These are phyloP conservation scores for Bombus superbus DNA, from an alignment of 1,140 invertebrate species.

Conservation along the genomic window DNA sequence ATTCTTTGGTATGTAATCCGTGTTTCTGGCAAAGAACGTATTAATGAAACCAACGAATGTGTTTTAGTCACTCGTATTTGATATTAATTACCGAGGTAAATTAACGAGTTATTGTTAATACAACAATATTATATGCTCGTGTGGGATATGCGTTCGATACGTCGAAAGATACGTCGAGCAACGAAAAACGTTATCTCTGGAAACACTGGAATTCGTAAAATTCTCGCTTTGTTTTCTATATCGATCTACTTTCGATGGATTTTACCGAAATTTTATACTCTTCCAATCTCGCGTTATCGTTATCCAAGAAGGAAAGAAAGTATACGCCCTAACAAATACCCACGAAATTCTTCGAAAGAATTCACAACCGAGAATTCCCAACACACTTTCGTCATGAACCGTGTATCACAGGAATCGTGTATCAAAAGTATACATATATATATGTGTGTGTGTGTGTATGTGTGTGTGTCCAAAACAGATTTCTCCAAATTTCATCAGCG, in stretches of 20 bases:
- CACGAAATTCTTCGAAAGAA: neutral
- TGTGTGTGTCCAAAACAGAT: neutral
- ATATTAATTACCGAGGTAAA: neutral
- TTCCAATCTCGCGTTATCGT: neutral
- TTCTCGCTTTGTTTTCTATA: too few relatives aligned
- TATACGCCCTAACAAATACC: too few relatives aligned
- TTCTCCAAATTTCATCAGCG: neutral
- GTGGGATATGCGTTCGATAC: too few relatives aligned
- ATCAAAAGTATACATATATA: neutral
- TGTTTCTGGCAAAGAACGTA: neutral
- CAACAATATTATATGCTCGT: too few relatives aligned
- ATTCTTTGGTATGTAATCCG: neutral
- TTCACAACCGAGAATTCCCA: neutral
- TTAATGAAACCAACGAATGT: too few relatives aligned
- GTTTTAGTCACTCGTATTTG: neutral
- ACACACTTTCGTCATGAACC: neutral
- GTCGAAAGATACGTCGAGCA: too few relatives aligned
- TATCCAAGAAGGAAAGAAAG: neutral
- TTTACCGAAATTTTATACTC: too few relatives aligned
- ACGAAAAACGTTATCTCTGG: too few relatives aligned
- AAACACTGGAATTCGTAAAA: too few relatives aligned
- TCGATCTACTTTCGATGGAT: neutral
- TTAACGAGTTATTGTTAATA: too few relatives aligned
- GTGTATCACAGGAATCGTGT: neutral
- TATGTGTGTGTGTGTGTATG: too few relatives aligned